Evolutionary conservation across 1,140 invertebrate species (phyloP), one percentile per base, ranked within the genome.

Genomic region (Hyposmocoma kahamanoa): DNA sequence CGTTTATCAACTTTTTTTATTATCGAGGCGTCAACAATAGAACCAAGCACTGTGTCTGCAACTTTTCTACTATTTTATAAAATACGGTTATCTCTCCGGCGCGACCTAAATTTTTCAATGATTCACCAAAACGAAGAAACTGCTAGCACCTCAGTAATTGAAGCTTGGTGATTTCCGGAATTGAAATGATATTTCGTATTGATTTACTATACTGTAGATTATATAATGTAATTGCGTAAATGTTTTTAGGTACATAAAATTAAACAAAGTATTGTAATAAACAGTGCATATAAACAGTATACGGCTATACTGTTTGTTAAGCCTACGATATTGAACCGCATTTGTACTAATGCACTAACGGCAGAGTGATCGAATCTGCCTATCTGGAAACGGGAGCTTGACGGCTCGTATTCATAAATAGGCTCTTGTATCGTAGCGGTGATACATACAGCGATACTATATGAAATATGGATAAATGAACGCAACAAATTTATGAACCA

Each of bases 391-490:
- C 57, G 59, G 57, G 64, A 60, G 65, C 62, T 54, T 55, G 44
- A 63, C 57, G 60, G 51, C 62, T 58, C 59, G 66, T 59, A 61
- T 67, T 74, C 68, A 65, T 74, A 72, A 76, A 74, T 74, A 64
- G 59, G 53, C 69, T 72, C 68, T 64, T 47, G 66, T 79, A 65
- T 67, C 60, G 48, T 34, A 39, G 51, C 57, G 47, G 56, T 67
- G 63, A 74, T 76, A 76, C 67, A 72, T 71, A 59, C 62, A 56
- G 66, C 56, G 72, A 79, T 79, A 76, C 54, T 34, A 44, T 49
- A 70, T 72, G 69, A 72, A 79, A 74, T 76, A 79, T 79, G 68
- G 65, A 69, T 62, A 67, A 64, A 59, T 58, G 49, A 51, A 48
- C 51, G 53, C 52, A 49, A 41, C 56, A 68, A 59, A 75, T 59